Conservation (phyloP, 2,113 vertebrate species). For the Sphyrna mokarran region DNA sequence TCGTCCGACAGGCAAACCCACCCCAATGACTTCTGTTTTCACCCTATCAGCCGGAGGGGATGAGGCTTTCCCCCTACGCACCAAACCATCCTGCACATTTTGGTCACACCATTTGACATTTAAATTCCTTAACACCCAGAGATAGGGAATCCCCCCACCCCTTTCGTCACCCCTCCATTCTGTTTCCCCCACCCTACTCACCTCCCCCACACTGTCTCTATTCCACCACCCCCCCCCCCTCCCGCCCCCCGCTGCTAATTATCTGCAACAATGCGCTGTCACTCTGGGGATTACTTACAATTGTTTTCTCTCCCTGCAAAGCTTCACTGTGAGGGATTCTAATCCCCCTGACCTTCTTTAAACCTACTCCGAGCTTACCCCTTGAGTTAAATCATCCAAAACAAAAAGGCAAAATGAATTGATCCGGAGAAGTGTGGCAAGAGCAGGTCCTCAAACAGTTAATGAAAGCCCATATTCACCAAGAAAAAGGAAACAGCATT, state of each 20-base stretch:
- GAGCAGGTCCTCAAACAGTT: background rate
- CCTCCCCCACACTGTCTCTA: too few species aligned
- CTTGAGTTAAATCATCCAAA: background rate
- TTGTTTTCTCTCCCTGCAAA: background rate
- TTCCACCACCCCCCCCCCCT: too few species aligned
- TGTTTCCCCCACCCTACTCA: too few species aligned
- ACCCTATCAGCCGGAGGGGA: background rate
- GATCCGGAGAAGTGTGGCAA: background rate
- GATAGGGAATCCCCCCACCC: too few species aligned
- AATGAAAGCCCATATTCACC: background rate
- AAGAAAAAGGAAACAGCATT: background rate
- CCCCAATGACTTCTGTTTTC: background rate
- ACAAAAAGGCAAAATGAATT: background rate
- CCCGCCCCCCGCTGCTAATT: background rate
- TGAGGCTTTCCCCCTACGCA: background rate
- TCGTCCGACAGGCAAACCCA: background rate
- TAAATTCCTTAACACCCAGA: background rate
- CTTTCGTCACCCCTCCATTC: too few species aligned
- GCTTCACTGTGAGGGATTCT: background rate
- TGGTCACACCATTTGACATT: background rate
- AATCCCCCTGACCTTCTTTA: background rate
- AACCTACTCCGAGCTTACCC: background rate
- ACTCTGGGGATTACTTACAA: conserved; percentile 3
- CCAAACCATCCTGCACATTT: background rate
- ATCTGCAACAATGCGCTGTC: conserved; percentile 18